These are phyloP conservation scores for Saccopteryx leptura DNA, from an alignment of 2,113 vertebrate genomes.

Conservation along the genomic window DNA sequence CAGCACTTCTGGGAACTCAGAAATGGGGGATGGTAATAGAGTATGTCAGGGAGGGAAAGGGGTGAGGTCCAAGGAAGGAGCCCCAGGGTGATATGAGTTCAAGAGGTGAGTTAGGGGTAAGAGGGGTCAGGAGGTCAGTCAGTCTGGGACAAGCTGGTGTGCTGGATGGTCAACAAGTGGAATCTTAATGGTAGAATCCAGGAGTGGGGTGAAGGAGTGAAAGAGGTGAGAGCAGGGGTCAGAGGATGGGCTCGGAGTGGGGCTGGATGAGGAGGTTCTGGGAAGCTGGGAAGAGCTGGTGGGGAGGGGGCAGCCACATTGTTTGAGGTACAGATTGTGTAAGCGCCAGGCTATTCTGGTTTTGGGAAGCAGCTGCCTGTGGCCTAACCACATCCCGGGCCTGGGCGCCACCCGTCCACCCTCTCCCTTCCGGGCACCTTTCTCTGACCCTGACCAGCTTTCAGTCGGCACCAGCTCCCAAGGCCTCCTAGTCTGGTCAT, in stretches of 20 bases:
- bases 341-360: conserved; percentile 84
- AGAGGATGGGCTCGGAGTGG: neutral
- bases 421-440: conserved; percentile 81
- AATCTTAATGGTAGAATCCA: neutral
- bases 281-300: neutral
- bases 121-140: conserved; percentile 23
- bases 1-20: neutral
- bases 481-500: neutral
- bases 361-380: conserved; percentile 84
- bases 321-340: conserved; percentile 76
- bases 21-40: neutral
- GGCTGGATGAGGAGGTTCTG: neutral
- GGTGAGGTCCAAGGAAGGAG: neutral
- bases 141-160: neutral
- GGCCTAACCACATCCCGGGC: conserved; percentile 82
- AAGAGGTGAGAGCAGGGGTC: neutral
- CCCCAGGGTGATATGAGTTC: neutral
- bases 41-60: neutral
- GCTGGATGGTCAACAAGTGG: neutral
- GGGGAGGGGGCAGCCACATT: neutral
- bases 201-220: neutral
- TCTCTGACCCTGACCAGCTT: conserved; percentile 76
- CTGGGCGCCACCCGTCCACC: conserved; percentile 63
- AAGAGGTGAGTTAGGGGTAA: conserved; percentile 54
- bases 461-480: neutral